Evolutionary conservation across 2,888 invertebrate species (phyloP).

Genomic region (Ryuthela nishihirai): DNA sequence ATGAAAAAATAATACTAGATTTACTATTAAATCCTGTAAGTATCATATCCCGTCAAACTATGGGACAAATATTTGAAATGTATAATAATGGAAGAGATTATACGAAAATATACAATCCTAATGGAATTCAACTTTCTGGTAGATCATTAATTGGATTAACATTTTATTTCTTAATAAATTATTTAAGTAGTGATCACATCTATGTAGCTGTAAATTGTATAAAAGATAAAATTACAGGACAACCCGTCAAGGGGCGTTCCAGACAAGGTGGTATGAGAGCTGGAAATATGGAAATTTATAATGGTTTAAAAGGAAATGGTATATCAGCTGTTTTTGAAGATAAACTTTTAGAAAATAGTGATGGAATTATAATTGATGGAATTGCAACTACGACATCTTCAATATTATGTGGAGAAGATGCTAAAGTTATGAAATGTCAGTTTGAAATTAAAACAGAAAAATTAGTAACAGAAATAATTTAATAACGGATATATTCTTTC

Average conservation of each 20-base stretch:
- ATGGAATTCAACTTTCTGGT: background rate
- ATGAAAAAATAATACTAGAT: background rate
- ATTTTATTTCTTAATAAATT: background rate
- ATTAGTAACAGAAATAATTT: no score
- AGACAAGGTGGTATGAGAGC: constrained; percentile 14
- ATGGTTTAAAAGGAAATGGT: constrained; percentile 5
- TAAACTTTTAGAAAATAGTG: constrained; percentile 5
- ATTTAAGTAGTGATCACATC: background rate
- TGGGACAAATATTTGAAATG: constrained; percentile 1
- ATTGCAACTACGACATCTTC: constrained; percentile 3
- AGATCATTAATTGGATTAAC: background rate
- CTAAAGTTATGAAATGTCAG: constrained; percentile 6
- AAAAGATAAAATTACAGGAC: constrained; percentile 6
- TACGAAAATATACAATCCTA: background rate
- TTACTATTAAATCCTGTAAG: background rate
- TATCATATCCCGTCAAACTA: background rate
- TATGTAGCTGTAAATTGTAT: constrained; percentile 6
- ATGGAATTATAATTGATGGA: constrained; percentile 1
- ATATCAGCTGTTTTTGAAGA: constrained; percentile 3
- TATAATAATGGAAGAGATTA: background rate
- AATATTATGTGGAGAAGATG: constrained; percentile 10
- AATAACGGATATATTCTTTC: no score
- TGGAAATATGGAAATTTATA: constrained; percentile 17
- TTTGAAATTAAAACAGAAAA: background rate
- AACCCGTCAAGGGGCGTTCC: constrained; percentile 11